Evolutionary conservation across 2,113 vertebrate genomes (phyloP), one percentile per base, ranked within the genome.

Genomic region (Todiramphus chloris): DNA sequence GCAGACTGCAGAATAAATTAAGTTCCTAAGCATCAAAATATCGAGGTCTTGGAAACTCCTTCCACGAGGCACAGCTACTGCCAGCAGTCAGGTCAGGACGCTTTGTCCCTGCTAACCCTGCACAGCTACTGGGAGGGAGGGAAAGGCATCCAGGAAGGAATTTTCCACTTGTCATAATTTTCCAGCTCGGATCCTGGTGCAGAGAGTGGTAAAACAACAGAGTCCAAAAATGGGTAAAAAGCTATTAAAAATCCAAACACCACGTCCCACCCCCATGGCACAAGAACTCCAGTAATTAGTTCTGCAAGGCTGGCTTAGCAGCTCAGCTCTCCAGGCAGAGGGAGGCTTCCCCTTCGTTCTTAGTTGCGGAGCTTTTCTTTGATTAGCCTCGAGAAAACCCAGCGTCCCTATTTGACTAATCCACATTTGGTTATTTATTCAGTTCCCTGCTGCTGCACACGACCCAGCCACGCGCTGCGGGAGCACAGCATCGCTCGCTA

Each of bases 351-450:
- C 93, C 64, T 87, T 79, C 4, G 6, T 27, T 92, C 90, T 84
- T 63, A 64, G 86, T 75, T 95, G 90, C 90, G 90, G 69, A 96
- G 94, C 87, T 83, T 73, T 96, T 73, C 94, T 93, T 97, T 97
- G 97, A 98, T 98, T 96, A 98, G 97, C 97, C 87, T 75, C 37
- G 72, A 85, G 88, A 95, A 97, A 97, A 96, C 87, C 85, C 87
- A 87, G 94, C 9, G 64, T 91, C 94, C 77, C 89, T 87, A 72
- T 96, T 87, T 94, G 94, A 97, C 97, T 96, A 97, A 98, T 96
- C 97, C 93, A 74, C 48, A 48, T 86, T 79, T 77, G 90, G 96
- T 94, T 98, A 97, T 97, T 98, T 97, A 97, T 97, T 95, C 94
- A 91, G 93, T 53, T 97, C 95, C 97, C 96, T 64, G 89, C 96